These are phyloP conservation scores for Limulus polyphemus DNA, from an alignment of 2,888 invertebrate genomes.

Conservation along the genomic window DNA sequence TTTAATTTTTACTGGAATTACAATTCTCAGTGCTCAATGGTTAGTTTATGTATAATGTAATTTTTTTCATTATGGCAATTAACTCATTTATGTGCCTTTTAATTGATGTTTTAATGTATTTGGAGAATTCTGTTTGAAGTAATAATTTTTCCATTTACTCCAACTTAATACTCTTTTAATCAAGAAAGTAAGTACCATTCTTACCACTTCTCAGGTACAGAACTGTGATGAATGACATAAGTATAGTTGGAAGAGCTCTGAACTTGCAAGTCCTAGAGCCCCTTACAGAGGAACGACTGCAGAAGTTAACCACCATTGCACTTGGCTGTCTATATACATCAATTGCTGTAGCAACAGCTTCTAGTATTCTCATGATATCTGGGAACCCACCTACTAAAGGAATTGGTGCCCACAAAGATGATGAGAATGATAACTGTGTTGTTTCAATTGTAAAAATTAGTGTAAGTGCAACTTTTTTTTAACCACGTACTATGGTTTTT, in stretches of 20 bases:
- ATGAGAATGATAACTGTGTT: conserved; percentile 65
- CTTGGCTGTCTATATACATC: conserved; percentile 63
- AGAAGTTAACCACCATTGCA: conserved; percentile 65
- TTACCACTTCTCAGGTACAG: conserved; percentile 48
- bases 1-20: too few relatives aligned
- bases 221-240: conserved; percentile 68
- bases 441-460: conserved; percentile 75
- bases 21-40: too few relatives aligned
- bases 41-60: too few relatives aligned
- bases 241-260: conserved; percentile 65
- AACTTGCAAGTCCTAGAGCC: conserved; percentile 79
- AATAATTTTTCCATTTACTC: conserved; percentile 1
- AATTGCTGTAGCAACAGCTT: conserved; percentile 38
- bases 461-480: conserved; percentile 26
- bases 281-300: conserved; percentile 65
- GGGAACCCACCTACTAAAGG: conserved; percentile 23
- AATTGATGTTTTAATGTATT: not conserved
- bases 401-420: conserved; percentile 48
- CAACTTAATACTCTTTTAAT: conserved; percentile 6
- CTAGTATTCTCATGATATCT: conserved; percentile 30
- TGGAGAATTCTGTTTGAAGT: not conserved
- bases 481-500: not conserved
- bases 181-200: too few relatives aligned
- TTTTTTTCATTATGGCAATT: too few relatives aligned
- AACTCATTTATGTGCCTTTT: not conserved